Base-by-base conservation (phyloP, 2,113 vertebrate genomes). In the Dissostichus mawsoni region DNA sequence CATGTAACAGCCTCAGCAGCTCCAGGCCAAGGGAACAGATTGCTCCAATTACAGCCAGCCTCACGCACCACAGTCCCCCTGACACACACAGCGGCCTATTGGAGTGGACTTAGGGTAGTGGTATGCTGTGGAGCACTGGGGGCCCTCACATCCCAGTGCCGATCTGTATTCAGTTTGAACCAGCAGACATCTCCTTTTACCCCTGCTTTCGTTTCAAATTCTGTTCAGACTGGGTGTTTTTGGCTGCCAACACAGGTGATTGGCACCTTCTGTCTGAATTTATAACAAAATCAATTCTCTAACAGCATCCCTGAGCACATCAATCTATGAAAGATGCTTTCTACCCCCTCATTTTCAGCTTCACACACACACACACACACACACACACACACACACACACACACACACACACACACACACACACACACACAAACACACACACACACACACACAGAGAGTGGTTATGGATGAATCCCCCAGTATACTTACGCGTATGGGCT, bases 21-120 rank as follows among this genome's bases (percentile, higher is more conserved):
- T 83, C 59, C 71, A 67, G 87, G 84, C 90, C 87, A 78, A 85
- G 86, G 84, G 87, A 94, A 93, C 90, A 93, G 93, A 94, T 92
- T 93, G 90, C 81, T 90, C 91, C 94, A 94, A 94, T 95, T 94
- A 95, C 93, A 91, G 87, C 82, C 61, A 89, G 83, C 84, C 89
- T 92, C 91, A 90, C 72, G 72, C 85, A 86, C 88, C 68, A 62
- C 62, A 85, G 88, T 92, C 92, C 86, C 93, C 91, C 61, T 87
- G 92, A 90, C 87, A 90, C 90, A 75, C 75, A 82, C 87, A 89
- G 87, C 81, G 84, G 76, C 89, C 87, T 84, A 78, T 69, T 92
- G 89, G 86, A 94, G 90, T 91, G 86, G 91, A 91, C 92, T 93
- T 90, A 74, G 89, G 86, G 86, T 91, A 78, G 86, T 86, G 88